Conservation (phyloP, 2,113 vertebrate genomes). For the Periophthalmus modestus region DNA sequence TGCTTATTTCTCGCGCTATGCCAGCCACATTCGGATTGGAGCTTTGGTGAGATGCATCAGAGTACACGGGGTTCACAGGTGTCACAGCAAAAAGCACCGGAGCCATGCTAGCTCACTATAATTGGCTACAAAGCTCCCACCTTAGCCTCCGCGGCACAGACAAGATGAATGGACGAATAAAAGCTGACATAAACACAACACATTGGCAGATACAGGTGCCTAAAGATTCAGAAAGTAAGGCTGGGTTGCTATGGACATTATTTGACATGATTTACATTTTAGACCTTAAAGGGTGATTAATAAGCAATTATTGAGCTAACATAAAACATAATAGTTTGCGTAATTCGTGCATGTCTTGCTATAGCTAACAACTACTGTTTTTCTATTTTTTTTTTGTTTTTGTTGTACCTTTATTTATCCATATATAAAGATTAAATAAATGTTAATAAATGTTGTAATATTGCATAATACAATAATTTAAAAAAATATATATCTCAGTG, state of each 20-base stretch:
- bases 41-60: constrained; percentile 41
- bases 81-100: constrained; percentile 35
- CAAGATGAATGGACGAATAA: constrained; percentile 41
- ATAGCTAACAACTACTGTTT: too few relatives aligned
- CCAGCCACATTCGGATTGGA: constrained; percentile 30
- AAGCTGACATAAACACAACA: constrained; percentile 11
- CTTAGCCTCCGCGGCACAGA: constrained; percentile 16
- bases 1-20: constrained; percentile 27
- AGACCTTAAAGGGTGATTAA: background rate
- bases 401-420: too few relatives aligned
- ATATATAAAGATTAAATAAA: too few relatives aligned
- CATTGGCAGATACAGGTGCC: constrained; percentile 29
- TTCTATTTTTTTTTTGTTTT: too few relatives aligned
- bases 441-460: too few relatives aligned
- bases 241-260: background rate
- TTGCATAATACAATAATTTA: too few relatives aligned
- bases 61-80: constrained; percentile 65
- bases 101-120: constrained; percentile 52
- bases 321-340: background rate
- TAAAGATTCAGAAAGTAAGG: constrained; percentile 28
- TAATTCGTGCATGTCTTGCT: too few relatives aligned
- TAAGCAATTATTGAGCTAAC: too few relatives aligned
- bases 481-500: too few relatives aligned
- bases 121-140: constrained; percentile 57
- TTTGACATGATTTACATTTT: background rate